Evolutionary conservation across 2,797 vertebrate species (phyloP).

Genomic region (Amblyopsis hoosieri): DNA sequence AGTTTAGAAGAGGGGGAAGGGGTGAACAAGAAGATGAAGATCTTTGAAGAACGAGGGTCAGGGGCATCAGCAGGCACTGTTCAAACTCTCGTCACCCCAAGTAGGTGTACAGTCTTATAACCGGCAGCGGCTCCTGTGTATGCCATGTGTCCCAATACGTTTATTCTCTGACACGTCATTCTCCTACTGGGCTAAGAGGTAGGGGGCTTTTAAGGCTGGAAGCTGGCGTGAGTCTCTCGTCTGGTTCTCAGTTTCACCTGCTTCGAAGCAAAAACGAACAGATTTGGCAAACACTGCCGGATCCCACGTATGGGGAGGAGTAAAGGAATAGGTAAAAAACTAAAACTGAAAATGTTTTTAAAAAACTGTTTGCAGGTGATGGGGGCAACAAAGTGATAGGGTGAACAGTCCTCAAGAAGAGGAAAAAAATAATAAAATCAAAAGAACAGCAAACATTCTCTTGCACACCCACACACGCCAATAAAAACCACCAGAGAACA

Average conservation of each 20-base stretch:
- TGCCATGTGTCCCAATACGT: constrained; percentile 56
- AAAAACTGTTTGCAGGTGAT: constrained; percentile 44
- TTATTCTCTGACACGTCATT: constrained; percentile 53
- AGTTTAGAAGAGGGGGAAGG: constrained; percentile 56
- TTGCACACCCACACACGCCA: constrained; percentile 46
- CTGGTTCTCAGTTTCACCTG: constrained; percentile 52
- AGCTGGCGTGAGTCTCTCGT: constrained; percentile 76
- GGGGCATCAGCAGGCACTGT: constrained; percentile 60
- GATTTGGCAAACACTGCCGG: constrained; percentile 67
- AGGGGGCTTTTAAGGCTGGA: constrained; percentile 81
- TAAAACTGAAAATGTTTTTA: constrained; percentile 53
- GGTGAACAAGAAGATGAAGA: constrained; percentile 16
- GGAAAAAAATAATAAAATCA: constrained; percentile 42
- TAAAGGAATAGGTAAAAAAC: constrained; percentile 33
- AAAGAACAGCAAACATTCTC: constrained; percentile 68
- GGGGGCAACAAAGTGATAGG: constrained; percentile 55
- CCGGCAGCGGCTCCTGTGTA: constrained; percentile 23
- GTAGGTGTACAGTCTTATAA: constrained; percentile 37
- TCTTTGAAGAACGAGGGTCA: constrained; percentile 47
- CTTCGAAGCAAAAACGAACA: constrained; percentile 61
- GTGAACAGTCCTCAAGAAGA: constrained; percentile 65
- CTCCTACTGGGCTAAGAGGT: constrained; percentile 65
- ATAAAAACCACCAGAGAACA: constrained; percentile 55
- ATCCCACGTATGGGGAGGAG: constrained; percentile 40
- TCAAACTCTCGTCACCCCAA: constrained; percentile 33